Conservation (phyloP, 2,797 vertebrate genomes). For the Chelidonichthys spinosus region DNA sequence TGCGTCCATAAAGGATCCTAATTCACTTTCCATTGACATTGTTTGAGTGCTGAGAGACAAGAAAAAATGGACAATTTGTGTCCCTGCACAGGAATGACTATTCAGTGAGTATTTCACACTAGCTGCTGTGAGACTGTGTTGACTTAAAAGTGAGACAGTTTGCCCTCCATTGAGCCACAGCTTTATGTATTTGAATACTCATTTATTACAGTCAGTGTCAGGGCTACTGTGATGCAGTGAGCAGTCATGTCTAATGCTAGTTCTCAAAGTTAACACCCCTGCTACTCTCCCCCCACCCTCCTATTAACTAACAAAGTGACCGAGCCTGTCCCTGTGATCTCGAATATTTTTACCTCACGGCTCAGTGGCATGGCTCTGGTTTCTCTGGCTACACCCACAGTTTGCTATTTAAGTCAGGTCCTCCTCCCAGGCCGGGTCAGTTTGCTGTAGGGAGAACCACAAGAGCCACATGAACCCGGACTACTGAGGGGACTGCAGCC, state of each 20-base stretch:
- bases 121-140: too few relatives aligned
- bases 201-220: not conserved
- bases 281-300: not conserved
- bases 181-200: not conserved
- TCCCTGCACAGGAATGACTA: too few relatives aligned
- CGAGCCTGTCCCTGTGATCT: conserved; percentile 48
- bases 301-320: conserved; percentile 47
- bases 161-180: not conserved
- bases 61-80: too few relatives aligned
- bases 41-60: too few relatives aligned
- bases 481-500: conserved; percentile 34
- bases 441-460: conserved; percentile 37
- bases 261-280: not conserved
- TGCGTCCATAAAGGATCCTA: too few relatives aligned
- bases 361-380: conserved; percentile 67
- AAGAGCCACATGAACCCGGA: conserved; percentile 31
- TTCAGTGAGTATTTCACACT: too few relatives aligned
- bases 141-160: not conserved
- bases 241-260: not conserved
- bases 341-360: conserved; percentile 67
- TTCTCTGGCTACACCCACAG: conserved; percentile 74
- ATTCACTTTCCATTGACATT: too few relatives aligned
- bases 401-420: conserved; percentile 72
- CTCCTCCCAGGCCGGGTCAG: conserved; percentile 59
- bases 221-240: not conserved